A percentile compares a stretch with the other conserved stretches of the same genome.
phyloP scores from a whole-genome alignment of 2,113 vertebrate genomes.

The Coreoperca whiteheadi region DNA sequence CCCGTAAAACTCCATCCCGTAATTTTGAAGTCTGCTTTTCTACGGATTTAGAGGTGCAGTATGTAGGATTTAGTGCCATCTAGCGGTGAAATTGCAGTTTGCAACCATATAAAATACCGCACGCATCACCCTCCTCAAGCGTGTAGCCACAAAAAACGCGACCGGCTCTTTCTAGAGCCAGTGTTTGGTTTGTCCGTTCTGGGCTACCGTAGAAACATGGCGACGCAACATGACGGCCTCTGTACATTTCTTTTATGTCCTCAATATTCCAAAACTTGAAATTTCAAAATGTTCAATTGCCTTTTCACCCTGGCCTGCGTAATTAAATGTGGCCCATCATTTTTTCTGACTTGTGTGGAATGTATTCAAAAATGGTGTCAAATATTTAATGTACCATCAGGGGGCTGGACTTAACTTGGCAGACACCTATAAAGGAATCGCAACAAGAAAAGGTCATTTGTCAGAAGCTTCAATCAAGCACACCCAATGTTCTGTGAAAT shows the following conservation, averaged over 20 bases:
- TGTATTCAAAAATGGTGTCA: slow-evolving; percentile 36
- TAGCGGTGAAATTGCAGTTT: too few species aligned
- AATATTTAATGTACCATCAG: slow-evolving; percentile 37
- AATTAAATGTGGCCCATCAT: slow-evolving; percentile 26
- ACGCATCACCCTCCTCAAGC: too few species aligned
- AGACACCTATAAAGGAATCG: slow-evolving; percentile 20
- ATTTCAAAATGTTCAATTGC: slow-evolving; percentile 23
- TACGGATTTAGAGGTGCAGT: too few species aligned
- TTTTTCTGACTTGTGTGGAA: slow-evolving; percentile 8
- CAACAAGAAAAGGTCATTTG: slow-evolving; percentile 35
- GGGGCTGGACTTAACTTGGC: slow-evolving; percentile 18
- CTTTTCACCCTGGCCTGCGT: slow-evolving; percentile 12
- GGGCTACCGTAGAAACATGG: too few species aligned
- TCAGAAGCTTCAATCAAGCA: slow-evolving; percentile 25
- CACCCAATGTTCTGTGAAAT: slow-evolving; percentile 28
- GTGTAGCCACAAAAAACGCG: too few species aligned
- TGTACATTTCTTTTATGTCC: background rate
- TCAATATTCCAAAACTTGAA: slow-evolving; percentile 17
- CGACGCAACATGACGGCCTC: too few species aligned
- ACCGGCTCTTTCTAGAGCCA: too few species aligned
- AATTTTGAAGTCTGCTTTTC: too few species aligned
- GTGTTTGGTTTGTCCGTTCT: too few species aligned
- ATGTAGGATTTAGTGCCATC: too few species aligned
- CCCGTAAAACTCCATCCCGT: background rate
- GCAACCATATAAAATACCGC: too few species aligned